These are phyloP conservation scores for Mesorhabditis belari DNA, from an alignment of 2,888 invertebrate species.

Conservation along the genomic window DNA sequence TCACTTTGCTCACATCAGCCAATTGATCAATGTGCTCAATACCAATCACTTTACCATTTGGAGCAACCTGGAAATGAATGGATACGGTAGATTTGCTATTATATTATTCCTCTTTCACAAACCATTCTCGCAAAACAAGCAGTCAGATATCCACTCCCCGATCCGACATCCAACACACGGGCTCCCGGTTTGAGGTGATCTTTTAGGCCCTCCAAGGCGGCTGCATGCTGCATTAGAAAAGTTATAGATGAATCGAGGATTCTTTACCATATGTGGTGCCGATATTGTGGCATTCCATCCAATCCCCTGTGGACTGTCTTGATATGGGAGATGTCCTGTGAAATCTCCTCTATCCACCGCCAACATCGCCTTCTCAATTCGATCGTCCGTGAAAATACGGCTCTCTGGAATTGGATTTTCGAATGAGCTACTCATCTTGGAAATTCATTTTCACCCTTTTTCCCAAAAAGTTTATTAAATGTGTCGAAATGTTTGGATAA, in stretches of 20 bases:
- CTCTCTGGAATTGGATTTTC: slow-evolving; percentile 71
- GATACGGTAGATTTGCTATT: too few species aligned
- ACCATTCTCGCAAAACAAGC: slow-evolving; percentile 78
- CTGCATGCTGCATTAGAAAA: slow-evolving; percentile 84
- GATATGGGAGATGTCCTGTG: slow-evolving; percentile 68
- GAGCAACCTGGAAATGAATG: slow-evolving; percentile 60
- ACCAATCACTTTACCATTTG: slow-evolving; percentile 69
- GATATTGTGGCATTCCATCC: slow-evolving; percentile 90
- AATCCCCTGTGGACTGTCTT: slow-evolving; percentile 81
- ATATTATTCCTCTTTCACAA: neutral
- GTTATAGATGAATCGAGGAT: too few species aligned
- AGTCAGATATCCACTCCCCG: slow-evolving; percentile 85
- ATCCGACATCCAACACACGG: slow-evolving; percentile 81
- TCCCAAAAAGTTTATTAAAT: too few species aligned
- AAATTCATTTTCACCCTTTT: too few species aligned
- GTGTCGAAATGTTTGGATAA: too few species aligned
- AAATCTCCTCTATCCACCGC: slow-evolving; percentile 78
- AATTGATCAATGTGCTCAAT: slow-evolving; percentile 84
- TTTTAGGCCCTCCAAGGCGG: slow-evolving; percentile 77
- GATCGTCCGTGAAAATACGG: slow-evolving; percentile 70
- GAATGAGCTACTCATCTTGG: too few species aligned
- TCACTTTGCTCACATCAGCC: slow-evolving; percentile 68
- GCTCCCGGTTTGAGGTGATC: slow-evolving; percentile 67
- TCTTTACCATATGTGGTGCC: slow-evolving; percentile 77
- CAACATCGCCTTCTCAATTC: slow-evolving; percentile 74